Conservation (phyloP, 2,113 vertebrate species). For the Cranoglanis bouderius region DNA sequence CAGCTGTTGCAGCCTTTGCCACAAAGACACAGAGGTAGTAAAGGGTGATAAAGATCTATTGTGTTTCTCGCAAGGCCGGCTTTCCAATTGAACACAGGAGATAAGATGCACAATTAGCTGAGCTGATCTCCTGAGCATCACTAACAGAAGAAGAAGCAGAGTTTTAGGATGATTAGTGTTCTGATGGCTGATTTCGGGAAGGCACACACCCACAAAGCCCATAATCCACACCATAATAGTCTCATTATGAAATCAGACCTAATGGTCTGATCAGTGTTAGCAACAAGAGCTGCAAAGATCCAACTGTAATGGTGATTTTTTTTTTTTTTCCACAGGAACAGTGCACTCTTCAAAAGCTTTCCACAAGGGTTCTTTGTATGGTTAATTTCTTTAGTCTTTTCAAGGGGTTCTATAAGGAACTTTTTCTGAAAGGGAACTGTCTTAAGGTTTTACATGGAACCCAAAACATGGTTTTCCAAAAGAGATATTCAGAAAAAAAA, state of each 20-base stretch:
- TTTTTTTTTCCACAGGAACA: background rate
- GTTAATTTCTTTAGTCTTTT: background rate
- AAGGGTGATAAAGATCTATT: constrained; percentile 45
- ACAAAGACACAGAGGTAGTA: constrained; percentile 39
- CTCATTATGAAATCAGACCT: constrained; percentile 33
- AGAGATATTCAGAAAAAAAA: background rate
- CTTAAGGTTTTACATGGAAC: background rate
- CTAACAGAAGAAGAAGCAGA: constrained; percentile 13
- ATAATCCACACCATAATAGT: constrained; percentile 33
- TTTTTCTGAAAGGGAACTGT: background rate
- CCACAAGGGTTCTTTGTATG: background rate
- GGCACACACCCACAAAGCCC: constrained; percentile 39
- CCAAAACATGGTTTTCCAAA: too few relatives aligned
- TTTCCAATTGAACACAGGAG: constrained; percentile 40
- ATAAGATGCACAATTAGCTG: constrained; percentile 52
- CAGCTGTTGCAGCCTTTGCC: constrained; percentile 36
- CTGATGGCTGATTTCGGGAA: constrained; percentile 44
- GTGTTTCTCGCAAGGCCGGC: constrained; percentile 20
- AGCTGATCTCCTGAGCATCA: constrained; percentile 34
- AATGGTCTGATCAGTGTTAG: constrained; percentile 37
- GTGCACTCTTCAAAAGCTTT: background rate
- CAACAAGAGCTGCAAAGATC: constrained; percentile 13
- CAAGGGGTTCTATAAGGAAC: background rate
- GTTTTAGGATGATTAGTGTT: constrained; percentile 43
- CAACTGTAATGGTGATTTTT: background rate